phyloP scores from a whole-genome alignment of 2,113 vertebrate genomes.

The Aplodontia rufa region DNA sequence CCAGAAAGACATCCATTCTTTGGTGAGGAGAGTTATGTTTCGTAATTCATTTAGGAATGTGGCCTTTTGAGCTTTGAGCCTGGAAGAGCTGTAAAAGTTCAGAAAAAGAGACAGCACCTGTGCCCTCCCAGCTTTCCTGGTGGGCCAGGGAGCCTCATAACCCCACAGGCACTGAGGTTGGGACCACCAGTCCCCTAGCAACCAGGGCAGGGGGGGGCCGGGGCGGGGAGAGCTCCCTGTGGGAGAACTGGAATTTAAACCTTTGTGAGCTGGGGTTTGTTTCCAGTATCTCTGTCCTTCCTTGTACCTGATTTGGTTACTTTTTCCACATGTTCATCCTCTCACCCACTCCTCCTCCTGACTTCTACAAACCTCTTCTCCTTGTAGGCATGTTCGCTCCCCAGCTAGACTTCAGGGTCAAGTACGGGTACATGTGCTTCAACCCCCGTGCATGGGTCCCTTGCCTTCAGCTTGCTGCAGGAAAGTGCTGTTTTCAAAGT shows the following conservation, averaged over 20 bases:
- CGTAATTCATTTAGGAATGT: not conserved
- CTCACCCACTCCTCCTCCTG: not conserved
- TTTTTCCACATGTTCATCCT: not conserved
- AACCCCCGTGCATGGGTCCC: accelerated
- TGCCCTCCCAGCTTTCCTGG: not conserved
- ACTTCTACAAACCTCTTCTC: not conserved
- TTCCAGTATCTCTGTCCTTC: not conserved
- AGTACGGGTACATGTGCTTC: not conserved
- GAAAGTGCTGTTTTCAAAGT: accelerated
- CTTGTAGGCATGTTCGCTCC: accelerated
- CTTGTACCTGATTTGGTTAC: not conserved
- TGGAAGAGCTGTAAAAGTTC: not conserved
- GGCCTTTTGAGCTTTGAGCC: not conserved
- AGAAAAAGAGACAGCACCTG: not conserved
- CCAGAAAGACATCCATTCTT: not conserved
- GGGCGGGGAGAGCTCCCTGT: not conserved
- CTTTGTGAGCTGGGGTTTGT: not conserved
- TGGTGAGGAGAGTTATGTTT: not conserved
- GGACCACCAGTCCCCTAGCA: not conserved
- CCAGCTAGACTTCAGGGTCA: not conserved
- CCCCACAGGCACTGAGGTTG: not conserved
- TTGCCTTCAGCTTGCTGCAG: accelerated
- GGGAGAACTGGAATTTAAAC: not conserved
- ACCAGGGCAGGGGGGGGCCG: too few species aligned
- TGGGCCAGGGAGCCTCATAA: not conserved